A percentile compares a stretch with the other conserved stretches of the same genome.
Conservation (phyloP, 2,113 vertebrate species). For the Crocuta crocuta region DNA sequence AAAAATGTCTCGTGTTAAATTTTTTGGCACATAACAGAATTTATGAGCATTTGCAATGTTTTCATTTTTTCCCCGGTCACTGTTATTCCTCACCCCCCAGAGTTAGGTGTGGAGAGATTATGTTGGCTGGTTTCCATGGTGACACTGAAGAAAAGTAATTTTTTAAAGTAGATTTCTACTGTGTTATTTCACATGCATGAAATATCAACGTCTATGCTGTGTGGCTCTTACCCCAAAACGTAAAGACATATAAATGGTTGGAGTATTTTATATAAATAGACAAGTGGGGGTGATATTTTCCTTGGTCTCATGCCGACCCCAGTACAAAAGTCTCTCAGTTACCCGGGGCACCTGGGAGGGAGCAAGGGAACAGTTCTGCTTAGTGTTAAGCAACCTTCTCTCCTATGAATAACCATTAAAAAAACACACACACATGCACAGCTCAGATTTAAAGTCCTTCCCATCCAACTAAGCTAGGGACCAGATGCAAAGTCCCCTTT, state of each 20-base stretch:
- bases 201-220: slow-evolving; percentile 81
- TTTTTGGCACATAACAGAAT: slow-evolving; percentile 67
- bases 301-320: slow-evolving; percentile 82
- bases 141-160: slow-evolving; percentile 85
- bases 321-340: slow-evolving; percentile 88
- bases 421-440: neutral
- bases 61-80: slow-evolving; percentile 39
- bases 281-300: slow-evolving; percentile 84
- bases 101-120: slow-evolving; percentile 81
- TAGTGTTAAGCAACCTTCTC: slow-evolving; percentile 80
- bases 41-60: slow-evolving; percentile 78
- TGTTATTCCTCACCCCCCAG: slow-evolving; percentile 76
- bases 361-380: slow-evolving; percentile 63
- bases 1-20: slow-evolving; percentile 66
- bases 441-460: slow-evolving; percentile 25
- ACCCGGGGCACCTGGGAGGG: slow-evolving; percentile 83
- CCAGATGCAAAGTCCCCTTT: slow-evolving; percentile 71
- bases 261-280: slow-evolving; percentile 83
- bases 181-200: slow-evolving; percentile 85
- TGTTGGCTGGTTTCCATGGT: slow-evolving; percentile 87
- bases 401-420: slow-evolving; percentile 81
- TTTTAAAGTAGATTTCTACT: slow-evolving; percentile 83
- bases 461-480: slow-evolving; percentile 31
- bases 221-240: slow-evolving; percentile 77
- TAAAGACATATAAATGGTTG: slow-evolving; percentile 78